A percentile compares a stretch with the other conserved stretches of the same genome.
Conservation (phyloP, 2,888 invertebrate genomes). For the Pegoplata infirma region DNA sequence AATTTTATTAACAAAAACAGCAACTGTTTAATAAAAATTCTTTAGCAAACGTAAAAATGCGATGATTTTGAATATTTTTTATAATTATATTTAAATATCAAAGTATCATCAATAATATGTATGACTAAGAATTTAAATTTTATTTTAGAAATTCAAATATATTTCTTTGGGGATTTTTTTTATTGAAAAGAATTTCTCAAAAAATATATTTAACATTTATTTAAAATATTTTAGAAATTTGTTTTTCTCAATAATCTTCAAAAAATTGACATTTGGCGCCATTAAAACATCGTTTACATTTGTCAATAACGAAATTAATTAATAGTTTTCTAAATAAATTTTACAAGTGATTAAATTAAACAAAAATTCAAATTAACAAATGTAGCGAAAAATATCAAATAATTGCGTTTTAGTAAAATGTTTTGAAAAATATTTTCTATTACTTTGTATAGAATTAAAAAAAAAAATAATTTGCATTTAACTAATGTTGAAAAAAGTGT, state of each 20-base stretch:
- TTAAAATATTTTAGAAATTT: slow-evolving; percentile 5
- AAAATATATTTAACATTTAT: too few species aligned
- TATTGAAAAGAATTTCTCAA: too few species aligned
- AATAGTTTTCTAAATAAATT: background rate
- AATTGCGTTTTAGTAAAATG: slow-evolving; percentile 27
- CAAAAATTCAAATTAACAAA: background rate
- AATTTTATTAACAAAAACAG: background rate
- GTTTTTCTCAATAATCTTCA: background rate
- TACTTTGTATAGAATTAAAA: background rate
- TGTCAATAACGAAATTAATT: slow-evolving; percentile 12
- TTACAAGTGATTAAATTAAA: slow-evolving; percentile 1
- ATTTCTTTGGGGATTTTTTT: too few species aligned
- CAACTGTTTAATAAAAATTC: slow-evolving; percentile 15
- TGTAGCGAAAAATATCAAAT: background rate
- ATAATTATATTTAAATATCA: slow-evolving; percentile 14
- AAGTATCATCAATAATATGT: slow-evolving; percentile 1
- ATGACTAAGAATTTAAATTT: background rate
- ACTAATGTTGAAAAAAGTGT: too few species aligned
- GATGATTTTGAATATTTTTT: background rate
- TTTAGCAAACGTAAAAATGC: background rate
- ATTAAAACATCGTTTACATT: too few species aligned
- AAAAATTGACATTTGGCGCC: slow-evolving; percentile 15
- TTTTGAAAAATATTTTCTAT: too few species aligned
- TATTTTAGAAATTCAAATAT: too few species aligned
- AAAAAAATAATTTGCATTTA: background rate